phyloP scores from a whole-genome alignment of 2,113 vertebrate species.

The Trematocara nigrifrons region DNA sequence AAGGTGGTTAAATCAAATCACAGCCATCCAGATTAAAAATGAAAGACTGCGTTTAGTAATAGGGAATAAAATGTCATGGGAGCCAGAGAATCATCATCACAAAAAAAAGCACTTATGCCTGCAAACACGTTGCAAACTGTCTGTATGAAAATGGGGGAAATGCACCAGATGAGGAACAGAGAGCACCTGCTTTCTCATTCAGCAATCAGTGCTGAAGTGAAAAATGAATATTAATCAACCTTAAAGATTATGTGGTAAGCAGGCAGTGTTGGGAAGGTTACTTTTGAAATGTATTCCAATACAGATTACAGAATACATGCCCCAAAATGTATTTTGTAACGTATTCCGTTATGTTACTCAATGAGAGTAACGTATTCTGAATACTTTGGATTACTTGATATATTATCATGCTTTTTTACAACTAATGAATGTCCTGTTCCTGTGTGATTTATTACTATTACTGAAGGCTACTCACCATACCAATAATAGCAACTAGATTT shows the following conservation, averaged over 20 bases:
- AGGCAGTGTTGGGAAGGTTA: too few relatives aligned
- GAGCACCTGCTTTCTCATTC: not conserved
- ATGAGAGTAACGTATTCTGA: too few relatives aligned
- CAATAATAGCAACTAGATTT: too few relatives aligned
- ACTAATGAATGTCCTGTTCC: too few relatives aligned
- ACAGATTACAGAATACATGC: too few relatives aligned
- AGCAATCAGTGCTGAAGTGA: not conserved
- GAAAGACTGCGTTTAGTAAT: not conserved
- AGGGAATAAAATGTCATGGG: conserved; percentile 21
- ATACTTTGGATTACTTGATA: too few relatives aligned
- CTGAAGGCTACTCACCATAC: too few relatives aligned
- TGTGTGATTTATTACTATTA: too few relatives aligned
- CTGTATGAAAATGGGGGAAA: not conserved
- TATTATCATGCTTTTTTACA: too few relatives aligned
- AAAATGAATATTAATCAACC: conserved; percentile 5
- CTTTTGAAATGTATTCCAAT: too few relatives aligned
- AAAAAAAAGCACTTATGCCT: not conserved
- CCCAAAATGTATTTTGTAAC: too few relatives aligned
- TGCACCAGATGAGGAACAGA: not conserved
- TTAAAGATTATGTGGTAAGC: not conserved
- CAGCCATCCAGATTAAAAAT: not conserved
- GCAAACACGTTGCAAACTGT: not conserved
- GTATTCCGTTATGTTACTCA: too few relatives aligned
- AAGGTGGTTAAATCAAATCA: not conserved
- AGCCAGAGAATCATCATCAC: not conserved